Evolutionary conservation across 2,888 invertebrate species (phyloP), one percentile per base, ranked within the genome.

Genomic region (Seira ritae): DNA sequence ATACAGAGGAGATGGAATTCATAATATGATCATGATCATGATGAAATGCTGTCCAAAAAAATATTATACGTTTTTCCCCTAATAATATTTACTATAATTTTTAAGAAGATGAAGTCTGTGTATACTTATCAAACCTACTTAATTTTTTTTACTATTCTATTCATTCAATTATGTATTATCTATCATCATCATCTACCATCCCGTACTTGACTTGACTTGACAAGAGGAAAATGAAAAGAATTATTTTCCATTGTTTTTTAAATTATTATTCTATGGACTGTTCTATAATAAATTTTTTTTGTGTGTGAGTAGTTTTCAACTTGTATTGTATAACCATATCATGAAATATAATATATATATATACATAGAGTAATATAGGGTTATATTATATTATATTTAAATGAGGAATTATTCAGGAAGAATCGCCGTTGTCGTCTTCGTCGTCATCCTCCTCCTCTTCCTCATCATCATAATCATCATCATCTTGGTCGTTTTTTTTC

Each of bases 261-360:
- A n/a, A 17, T 69, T 70, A 70, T 70, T 20, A 71, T 31, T 50
- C 22, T 71, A 50, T 71, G 31, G 8, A 31, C 31, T 8, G 3
- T 71, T 8, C 15, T 50, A 70, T 15, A 66, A 65, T 66, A 78
- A n/a, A 71, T 71, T 78, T 31, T 31, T 31, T 31, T 8, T 31
- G 3, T 2, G 31, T 31, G 2, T 31, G 31, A 4, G 31, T 31
- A 31, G 31, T 8, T 31, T 31, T 31, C 31, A 31, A 8, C n/a
- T 31, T 31, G 71, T 71, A 72, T 78, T 78, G 66, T 78, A 78
- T 78, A 77, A 77, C 70, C 77, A 77, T 77, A 77, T 77, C 77
- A 77, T 70, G 67, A 50, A 42, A 78, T 70, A 69, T 76, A 67
- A 62, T 42, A 31, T 65, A 72, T 62, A n/a, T n/a, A n/a, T n/a